phyloP scores from a whole-genome alignment of 35 echinoderm and acorn worm species.

The Nesometra sesokonis region DNA sequence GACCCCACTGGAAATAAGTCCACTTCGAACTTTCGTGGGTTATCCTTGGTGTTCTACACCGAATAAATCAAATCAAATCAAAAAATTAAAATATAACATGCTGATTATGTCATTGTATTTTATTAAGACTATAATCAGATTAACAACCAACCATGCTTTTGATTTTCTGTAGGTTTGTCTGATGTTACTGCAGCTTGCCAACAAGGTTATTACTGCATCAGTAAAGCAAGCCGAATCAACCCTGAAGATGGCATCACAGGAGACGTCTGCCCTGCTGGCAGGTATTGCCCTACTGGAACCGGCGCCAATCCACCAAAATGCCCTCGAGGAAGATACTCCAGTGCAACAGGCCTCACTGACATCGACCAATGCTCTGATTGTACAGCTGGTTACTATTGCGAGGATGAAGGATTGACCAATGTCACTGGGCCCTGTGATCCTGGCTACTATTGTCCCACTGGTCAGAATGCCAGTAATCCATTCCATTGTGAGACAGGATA shows the following conservation, averaged over 20 bases:
- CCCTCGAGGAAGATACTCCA: conserved; percentile 73
- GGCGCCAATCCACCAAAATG: conserved; percentile 73
- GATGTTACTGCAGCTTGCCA: conserved; percentile 45
- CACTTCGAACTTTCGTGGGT: too few species aligned
- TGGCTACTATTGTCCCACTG: conserved; percentile 87
- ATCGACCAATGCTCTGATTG: conserved; percentile 46
- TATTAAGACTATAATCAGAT: too few species aligned
- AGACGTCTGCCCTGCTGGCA: conserved; percentile 70
- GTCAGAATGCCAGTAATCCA: conserved; percentile 66
- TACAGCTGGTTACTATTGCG: conserved; percentile 79
- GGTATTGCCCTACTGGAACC: conserved; percentile 83
- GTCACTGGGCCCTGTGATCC: conserved; percentile 79
- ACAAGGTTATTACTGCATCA: conserved; percentile 71
- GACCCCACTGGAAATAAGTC: too few species aligned
- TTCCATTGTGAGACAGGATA: conserved; percentile 55
- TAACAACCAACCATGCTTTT: too few species aligned
- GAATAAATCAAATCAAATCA: too few species aligned
- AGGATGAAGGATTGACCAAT: conserved; percentile 49
- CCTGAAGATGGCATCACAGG: conserved; percentile 79
- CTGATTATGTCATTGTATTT: too few species aligned
- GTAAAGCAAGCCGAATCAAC: conserved; percentile 60
- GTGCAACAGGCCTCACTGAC: conserved; percentile 45
- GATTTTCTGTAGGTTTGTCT: conserved; percentile 40
- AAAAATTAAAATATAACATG: too few species aligned
- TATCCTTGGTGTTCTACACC: too few species aligned